phyloP scores from a whole-genome alignment of 2,113 vertebrate genomes.

The Corydoras maculifer region DNA sequence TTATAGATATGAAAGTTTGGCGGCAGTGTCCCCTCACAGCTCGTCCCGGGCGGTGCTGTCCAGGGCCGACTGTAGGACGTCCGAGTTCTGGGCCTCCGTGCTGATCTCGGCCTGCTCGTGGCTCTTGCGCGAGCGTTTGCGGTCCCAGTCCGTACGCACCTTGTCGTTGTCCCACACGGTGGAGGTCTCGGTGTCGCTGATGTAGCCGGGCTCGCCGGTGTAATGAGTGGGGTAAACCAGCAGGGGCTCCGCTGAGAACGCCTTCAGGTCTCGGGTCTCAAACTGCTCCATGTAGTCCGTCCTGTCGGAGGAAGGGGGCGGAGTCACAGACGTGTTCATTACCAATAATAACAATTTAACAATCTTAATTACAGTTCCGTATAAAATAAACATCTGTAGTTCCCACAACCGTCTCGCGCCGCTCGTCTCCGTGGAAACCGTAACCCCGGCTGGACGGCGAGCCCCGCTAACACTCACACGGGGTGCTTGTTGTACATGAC shows the following conservation, averaged over 20 bases:
- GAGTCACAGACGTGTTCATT: background rate
- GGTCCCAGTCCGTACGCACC: constrained; percentile 82
- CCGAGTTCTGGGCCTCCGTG: constrained; percentile 77
- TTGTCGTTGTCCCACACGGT: constrained; percentile 84
- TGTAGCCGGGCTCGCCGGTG: constrained; percentile 79
- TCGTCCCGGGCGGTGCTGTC: constrained; percentile 81
- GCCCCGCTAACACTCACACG: constrained; percentile 65
- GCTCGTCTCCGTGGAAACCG: too few species aligned
- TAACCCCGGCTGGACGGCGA: too few species aligned
- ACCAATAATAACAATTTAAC: too few species aligned
- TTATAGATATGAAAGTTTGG: background rate
- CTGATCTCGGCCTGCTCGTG: constrained; percentile 77
- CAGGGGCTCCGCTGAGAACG: constrained; percentile 85
- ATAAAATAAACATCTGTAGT: too few species aligned
- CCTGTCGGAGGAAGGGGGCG: constrained; percentile 48
- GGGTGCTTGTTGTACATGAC: constrained; percentile 92
- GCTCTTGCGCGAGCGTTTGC: constrained; percentile 79
- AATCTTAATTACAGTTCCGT: too few species aligned
- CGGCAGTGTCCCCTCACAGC: constrained; percentile 61
- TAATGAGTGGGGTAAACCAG: constrained; percentile 86
- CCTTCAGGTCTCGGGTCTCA: constrained; percentile 71
- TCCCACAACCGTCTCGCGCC: too few species aligned
- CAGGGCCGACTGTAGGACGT: constrained; percentile 78
- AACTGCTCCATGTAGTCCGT: constrained; percentile 81
- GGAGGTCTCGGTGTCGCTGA: constrained; percentile 91